A percentile compares a stretch with the other conserved stretches of the same genome.
Conservation (phyloP, 2,113 vertebrate genomes). For the Clupea harengus region DNA sequence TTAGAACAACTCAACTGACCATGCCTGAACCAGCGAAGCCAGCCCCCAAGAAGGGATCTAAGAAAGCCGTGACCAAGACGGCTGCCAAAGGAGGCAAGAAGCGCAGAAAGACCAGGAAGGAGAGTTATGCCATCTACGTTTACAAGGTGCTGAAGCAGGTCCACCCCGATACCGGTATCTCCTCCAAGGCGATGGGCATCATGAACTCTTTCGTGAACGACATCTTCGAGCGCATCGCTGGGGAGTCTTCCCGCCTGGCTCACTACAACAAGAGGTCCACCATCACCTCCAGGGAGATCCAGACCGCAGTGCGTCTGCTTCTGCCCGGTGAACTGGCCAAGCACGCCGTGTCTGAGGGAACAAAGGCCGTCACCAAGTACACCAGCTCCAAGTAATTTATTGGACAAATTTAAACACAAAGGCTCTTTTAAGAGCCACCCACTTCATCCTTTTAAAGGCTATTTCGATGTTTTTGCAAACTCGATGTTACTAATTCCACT, state of each 20-base stretch:
- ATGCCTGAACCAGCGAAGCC: conserved; percentile 2
- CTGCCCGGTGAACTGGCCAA: background rate
- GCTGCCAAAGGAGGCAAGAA: conserved; percentile 25
- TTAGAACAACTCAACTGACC: background rate
- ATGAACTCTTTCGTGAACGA: conserved; percentile 27
- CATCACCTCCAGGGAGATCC: conserved; percentile 67
- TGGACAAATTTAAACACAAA: too few species aligned
- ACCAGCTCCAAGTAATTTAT: background rate
- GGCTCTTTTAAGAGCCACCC: conserved; percentile 18
- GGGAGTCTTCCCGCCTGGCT: conserved; percentile 35
- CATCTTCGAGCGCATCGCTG: conserved; percentile 35
- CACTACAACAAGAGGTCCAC: conserved; percentile 52
- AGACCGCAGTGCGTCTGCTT: conserved; percentile 65
- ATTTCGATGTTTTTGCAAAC: too few species aligned
- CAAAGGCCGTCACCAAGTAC: background rate
- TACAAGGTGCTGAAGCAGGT: conserved; percentile 75
- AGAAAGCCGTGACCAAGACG: conserved; percentile 27
- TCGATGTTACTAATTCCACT: too few species aligned
- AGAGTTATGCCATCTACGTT: conserved; percentile 69
- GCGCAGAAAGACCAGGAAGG: conserved; percentile 59
- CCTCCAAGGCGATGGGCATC: conserved; percentile 58
- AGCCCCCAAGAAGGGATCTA: background rate
- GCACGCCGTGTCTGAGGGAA: background rate
- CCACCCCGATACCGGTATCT: conserved; percentile 71
- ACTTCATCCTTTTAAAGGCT: background rate